Evolutionary conservation across 2,797 vertebrate species (phyloP).

Genomic region (Scolopax bukidnonensis): DNA sequence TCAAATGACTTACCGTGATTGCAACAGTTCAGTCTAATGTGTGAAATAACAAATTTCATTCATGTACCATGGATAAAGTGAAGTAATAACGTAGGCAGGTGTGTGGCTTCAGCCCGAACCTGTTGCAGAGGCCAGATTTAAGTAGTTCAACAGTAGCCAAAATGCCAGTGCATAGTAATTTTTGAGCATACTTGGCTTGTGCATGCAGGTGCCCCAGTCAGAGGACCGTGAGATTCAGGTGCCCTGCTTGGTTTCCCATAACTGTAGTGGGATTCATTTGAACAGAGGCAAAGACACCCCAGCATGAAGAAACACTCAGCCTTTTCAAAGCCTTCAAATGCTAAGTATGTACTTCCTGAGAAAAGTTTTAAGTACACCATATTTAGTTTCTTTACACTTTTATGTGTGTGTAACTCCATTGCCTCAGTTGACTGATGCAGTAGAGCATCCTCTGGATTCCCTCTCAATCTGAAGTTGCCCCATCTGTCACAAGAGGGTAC

Average conservation of each 20-base stretch:
- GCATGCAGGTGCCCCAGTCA: rapidly evolving
- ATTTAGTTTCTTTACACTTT: neutral
- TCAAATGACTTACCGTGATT: rapidly evolving
- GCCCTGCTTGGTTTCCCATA: rapidly evolving
- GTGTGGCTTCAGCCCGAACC: neutral
- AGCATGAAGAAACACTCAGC: neutral
- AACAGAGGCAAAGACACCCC: neutral
- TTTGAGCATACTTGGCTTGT: neutral
- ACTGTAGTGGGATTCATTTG: rapidly evolving
- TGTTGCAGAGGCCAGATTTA: too few relatives aligned
- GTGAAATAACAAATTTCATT: too few relatives aligned
- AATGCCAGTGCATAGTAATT: rapidly evolving
- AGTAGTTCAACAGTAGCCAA: neutral
- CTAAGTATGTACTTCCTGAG: rapidly evolving
- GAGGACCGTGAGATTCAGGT: neutral
- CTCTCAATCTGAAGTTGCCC: neutral
- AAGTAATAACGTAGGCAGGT: neutral
- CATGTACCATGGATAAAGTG: rapidly evolving
- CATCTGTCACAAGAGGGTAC: slow-evolving; percentile 10
- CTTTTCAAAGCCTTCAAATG: neutral
- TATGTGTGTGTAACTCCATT: neutral
- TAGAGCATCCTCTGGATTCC: neutral
- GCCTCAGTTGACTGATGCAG: neutral
- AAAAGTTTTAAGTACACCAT: neutral
- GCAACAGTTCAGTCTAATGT: rapidly evolving